Percentiles rank a stretch among this genome's conserved stretches.
Conservation (phyloP, 2,797 vertebrate genomes). For the Ctenochaetus hawaiiensis region DNA sequence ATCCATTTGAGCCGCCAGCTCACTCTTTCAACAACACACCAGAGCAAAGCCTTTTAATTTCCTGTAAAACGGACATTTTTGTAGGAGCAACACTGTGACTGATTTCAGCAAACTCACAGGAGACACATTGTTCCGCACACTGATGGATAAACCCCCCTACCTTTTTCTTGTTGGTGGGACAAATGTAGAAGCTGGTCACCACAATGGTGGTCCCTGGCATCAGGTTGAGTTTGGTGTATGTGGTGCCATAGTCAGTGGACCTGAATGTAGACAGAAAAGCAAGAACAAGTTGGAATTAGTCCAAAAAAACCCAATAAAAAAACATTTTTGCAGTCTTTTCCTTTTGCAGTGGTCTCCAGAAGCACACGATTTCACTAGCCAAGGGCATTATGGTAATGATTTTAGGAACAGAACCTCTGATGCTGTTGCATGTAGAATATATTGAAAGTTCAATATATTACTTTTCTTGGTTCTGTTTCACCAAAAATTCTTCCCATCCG, state of each 20-base stretch:
- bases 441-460: constrained; percentile 6
- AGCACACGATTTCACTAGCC: not conserved
- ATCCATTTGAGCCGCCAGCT: constrained; percentile 35
- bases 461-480: constrained; percentile 8
- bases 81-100: not conserved
- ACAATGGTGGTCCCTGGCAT: constrained; percentile 93
- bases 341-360: constrained; percentile 3
- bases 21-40: constrained; percentile 14
- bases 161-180: constrained; percentile 97
- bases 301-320: not conserved
- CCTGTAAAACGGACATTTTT: not conserved
- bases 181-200: constrained; percentile 97
- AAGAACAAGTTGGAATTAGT: constrained; percentile 17
- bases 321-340: not conserved
- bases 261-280: constrained; percentile 78
- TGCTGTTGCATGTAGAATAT: not conserved
- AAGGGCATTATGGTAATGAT: not conserved
- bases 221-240: constrained; percentile 95
- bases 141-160: constrained; percentile 75
- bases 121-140: not conserved
- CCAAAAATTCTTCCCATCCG: not conserved
- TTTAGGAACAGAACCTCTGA: not conserved
- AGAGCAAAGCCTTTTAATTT: constrained; percentile 6
- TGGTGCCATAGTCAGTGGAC: constrained; percentile 95
- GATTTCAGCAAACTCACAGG: not conserved